Evolutionary conservation across 2,797 vertebrate species (phyloP), one percentile per base, ranked within the genome.

Genomic region (Sardinella longiceps): DNA sequence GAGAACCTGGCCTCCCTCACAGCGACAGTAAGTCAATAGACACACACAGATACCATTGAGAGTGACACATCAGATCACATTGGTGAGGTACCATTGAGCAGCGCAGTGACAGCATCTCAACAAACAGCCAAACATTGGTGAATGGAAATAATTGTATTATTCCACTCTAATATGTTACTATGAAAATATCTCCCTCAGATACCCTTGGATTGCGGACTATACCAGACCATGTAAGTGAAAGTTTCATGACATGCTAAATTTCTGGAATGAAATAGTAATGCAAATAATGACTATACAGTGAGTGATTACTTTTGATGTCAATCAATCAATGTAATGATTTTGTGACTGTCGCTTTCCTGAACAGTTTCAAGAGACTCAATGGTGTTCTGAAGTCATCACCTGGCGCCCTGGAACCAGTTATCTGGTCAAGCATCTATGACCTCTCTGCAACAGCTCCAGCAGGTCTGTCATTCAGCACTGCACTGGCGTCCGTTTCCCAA

Each of bases 321-420:
- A 11, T 50, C 9, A 50, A 11, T 50, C 14, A 28, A 7, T 4
- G 0, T 7, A n/a, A 9, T 45, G 4, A 9, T 43, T 18, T 58
- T 70, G 30, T 37, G 1, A 11, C 60, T 81, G 18, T 83, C 43
- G 7, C 39, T 20, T 85, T 80, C 12, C 84, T 0, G 81, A 0
- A 77, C 86, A 95, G 94, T 43, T 88, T 93, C 51, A 63, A 66
- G 39, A 87, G 84, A 37, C 51, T 95, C 18, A 88, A 92, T 3
- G 1, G 0, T 15, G 87, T 85, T 70, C 25, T 93, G 30, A 53
- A 83, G 0, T 50, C 50, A 10, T 51, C 92, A 18, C 51, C 86
- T 12, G 77, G 2, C 4, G 50, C 86, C 23, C 0, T 93, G 33
- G 92, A 95, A 58, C 87, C 92, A 0, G 1, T 53, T 20, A 23